Percentiles rank a stretch among this genome's conserved stretches.
These are phyloP conservation scores for Misgurnus mizolepis DNA, from an alignment of 2,113 vertebrate genomes.

Conservation along the genomic window DNA sequence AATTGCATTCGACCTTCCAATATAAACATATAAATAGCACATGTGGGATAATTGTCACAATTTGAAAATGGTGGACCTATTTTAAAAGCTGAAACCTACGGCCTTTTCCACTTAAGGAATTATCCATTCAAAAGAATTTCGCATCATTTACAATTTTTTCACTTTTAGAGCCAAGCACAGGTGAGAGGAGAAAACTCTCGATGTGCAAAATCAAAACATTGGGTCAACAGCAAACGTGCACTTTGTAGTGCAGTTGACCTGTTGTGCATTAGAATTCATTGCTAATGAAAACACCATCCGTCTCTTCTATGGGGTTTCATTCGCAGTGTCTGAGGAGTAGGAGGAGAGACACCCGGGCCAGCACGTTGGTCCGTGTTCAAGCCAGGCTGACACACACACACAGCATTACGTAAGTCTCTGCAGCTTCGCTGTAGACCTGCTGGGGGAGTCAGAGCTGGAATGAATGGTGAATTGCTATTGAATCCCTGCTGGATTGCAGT, in stretches of 20 bases:
- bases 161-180: not conserved
- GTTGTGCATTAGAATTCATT: not conserved
- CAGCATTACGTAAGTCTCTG: conserved; percentile 41
- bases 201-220: not conserved
- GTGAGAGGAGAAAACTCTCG: not conserved
- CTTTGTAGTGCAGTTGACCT: not conserved
- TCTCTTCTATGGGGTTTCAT: conserved; percentile 35
- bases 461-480: conserved; percentile 62
- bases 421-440: conserved; percentile 34
- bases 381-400: conserved; percentile 32
- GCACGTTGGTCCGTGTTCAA: conserved; percentile 36
- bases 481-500: conserved; percentile 72
- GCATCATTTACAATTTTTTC: conserved; percentile 19
- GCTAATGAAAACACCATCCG: conserved; percentile 9
- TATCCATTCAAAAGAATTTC: not conserved
- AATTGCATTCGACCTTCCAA: conserved; percentile 1
- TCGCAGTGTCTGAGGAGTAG: conserved; percentile 44
- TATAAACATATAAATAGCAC: conserved; percentile 13
- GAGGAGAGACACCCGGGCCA: conserved; percentile 37
- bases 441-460: conserved; percentile 46
- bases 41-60: conserved; percentile 21
- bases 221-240: conserved; percentile 2
- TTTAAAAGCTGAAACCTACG: conserved; percentile 12
- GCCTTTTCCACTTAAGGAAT: not conserved
- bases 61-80: conserved; percentile 21